These are phyloP conservation scores for Amphiprion percula DNA, from an alignment of 2,113 vertebrate genomes.

Conservation along the genomic window DNA sequence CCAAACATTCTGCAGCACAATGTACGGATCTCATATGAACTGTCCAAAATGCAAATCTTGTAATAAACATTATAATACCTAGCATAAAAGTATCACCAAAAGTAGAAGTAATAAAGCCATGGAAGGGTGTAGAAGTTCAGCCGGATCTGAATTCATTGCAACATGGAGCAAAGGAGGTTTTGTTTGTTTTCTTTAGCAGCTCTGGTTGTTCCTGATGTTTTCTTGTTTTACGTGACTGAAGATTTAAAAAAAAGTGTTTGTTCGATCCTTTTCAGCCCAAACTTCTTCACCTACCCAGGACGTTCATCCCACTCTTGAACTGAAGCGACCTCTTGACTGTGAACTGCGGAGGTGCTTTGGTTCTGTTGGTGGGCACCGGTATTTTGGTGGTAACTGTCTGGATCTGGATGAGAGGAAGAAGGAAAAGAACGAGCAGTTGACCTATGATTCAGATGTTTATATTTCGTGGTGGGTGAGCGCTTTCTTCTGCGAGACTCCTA, in stretches of 20 bases:
- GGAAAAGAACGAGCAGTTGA: conserved; percentile 2
- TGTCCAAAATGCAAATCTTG: too few species aligned
- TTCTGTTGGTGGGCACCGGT: conserved; percentile 89
- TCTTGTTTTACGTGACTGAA: neutral
- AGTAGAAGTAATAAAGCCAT: too few species aligned
- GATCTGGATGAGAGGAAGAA: conserved; percentile 84
- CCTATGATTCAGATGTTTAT: conserved; percentile 13
- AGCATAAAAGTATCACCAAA: too few species aligned
- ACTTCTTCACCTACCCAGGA: conserved; percentile 88
- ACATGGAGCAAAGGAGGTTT: too few species aligned
- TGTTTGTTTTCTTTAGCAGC: neutral
- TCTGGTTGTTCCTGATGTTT: neutral
- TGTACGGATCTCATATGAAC: too few species aligned
- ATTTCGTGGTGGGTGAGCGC: neutral
- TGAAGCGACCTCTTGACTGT: conserved; percentile 92
- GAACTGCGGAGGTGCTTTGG: conserved; percentile 85
- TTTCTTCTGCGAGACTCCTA: conserved; percentile 57
- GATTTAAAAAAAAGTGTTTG: neutral
- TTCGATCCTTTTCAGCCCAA: conserved; percentile 10
- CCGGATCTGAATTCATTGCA: too few species aligned
- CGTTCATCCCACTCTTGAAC: conserved; percentile 99
- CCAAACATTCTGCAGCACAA: too few species aligned
- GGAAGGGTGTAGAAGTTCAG: too few species aligned
- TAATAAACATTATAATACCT: too few species aligned
- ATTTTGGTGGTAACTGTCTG: conserved; percentile 94